Percentiles rank a stretch among this genome's conserved stretches.
Conservation (phyloP, 30 jellyfish, hydroid and myxozoan genomes). For the Chrysaora quinquecirrha region DNA sequence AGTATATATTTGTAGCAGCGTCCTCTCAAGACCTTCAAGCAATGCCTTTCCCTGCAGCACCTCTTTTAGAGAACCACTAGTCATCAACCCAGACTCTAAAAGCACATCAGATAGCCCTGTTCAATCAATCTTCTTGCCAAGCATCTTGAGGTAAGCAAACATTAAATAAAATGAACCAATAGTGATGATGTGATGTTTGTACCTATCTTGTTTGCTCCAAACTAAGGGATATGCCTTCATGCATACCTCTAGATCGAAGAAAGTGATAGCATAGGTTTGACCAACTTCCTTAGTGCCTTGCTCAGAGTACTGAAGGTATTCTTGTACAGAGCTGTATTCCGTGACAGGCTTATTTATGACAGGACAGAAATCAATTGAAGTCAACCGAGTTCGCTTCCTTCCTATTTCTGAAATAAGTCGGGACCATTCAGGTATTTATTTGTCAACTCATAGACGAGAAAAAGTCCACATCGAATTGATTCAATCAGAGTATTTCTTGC, state of each 20-base stretch:
- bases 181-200: neutral
- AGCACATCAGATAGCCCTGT: constrained; percentile 3
- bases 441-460: constrained; percentile 1
- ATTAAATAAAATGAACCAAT: neutral
- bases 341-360: constrained; percentile 32
- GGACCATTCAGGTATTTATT: neutral
- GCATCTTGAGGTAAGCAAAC: constrained; percentile 4
- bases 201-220: constrained; percentile 9
- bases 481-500: neutral
- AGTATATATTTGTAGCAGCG: neutral
- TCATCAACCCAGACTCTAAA: neutral
- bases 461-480: neutral
- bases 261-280: constrained; percentile 18
- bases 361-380: constrained; percentile 28
- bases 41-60: constrained; percentile 2
- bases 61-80: neutral
- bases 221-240: constrained; percentile 14
- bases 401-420: constrained; percentile 18
- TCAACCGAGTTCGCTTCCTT: constrained; percentile 33
- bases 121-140: neutral
- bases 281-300: constrained; percentile 40
- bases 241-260: constrained; percentile 36
- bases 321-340: constrained; percentile 36
- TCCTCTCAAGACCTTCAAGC: constrained; percentile 5
- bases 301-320: constrained; percentile 39